Conservation (phyloP, 2,888 invertebrate genomes). For the Keiferia lycopersicella region DNA sequence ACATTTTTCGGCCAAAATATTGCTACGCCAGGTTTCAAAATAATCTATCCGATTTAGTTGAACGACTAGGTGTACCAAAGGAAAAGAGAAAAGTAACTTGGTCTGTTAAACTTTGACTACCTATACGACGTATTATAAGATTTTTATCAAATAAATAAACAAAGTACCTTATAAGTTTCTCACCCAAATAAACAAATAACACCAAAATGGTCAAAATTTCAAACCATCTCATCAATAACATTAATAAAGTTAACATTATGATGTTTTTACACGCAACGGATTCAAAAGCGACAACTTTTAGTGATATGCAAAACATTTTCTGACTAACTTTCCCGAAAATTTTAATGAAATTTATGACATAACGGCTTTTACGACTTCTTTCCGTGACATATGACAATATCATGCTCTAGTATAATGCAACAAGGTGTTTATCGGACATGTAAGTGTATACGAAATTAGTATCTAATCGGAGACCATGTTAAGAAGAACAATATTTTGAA, state of each 20-base stretch:
- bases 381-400: slow-evolving; percentile 73
- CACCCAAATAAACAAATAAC: slow-evolving; percentile 37
- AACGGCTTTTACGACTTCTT: slow-evolving; percentile 60
- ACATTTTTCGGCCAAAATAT: too few species aligned
- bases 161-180: not conserved
- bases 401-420: slow-evolving; percentile 55
- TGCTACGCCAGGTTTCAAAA: too few species aligned
- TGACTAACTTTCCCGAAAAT: slow-evolving; percentile 40
- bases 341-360: slow-evolving; percentile 54
- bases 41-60: too few species aligned
- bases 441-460: slow-evolving; percentile 53
- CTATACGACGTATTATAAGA: too few species aligned
- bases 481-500: slow-evolving; percentile 50
- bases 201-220: slow-evolving; percentile 51
- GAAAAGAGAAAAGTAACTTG: too few species aligned
- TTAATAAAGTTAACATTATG: slow-evolving; percentile 61
- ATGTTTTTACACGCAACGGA: slow-evolving; percentile 60
- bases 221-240: slow-evolving; percentile 62
- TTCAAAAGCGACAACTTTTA: slow-evolving; percentile 61
- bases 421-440: slow-evolving; percentile 73
- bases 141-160: too few species aligned
- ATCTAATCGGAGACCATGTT: slow-evolving; percentile 37
- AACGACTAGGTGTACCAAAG: too few species aligned
- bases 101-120: too few species aligned
- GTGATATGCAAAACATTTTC: slow-evolving; percentile 67